Evolutionary conservation across 2,797 vertebrate species (phyloP).

Genomic region (Neosilurus mollespiculum): DNA sequence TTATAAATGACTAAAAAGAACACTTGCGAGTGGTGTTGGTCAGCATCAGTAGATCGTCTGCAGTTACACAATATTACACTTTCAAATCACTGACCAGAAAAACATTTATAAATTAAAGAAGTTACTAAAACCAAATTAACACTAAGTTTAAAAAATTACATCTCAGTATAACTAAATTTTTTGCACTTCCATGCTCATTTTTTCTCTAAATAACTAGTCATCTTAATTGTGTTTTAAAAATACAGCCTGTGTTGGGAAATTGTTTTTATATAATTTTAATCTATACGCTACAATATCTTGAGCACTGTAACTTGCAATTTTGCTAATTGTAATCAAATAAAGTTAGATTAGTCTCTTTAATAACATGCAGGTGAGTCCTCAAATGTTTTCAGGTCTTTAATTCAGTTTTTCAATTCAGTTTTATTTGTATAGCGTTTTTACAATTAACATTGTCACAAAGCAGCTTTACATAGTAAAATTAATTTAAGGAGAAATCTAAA

Average conservation of each 20-base stretch:
- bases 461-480: no score
- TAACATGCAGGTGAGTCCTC: constrained; percentile 7
- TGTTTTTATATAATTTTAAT: constrained; percentile 34
- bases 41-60: not conserved
- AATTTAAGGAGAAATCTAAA: no score
- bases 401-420: no score
- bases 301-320: constrained; percentile 51
- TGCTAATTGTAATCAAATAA: constrained; percentile 10
- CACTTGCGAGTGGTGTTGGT: not conserved
- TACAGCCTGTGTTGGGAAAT: not conserved
- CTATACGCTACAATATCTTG: constrained; percentile 51
- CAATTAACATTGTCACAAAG: no score
- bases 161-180: not conserved
- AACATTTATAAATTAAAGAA: not conserved
- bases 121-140: not conserved
- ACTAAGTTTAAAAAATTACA: not conserved
- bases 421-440: no score
- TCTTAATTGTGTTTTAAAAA: not conserved
- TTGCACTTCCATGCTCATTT: not conserved
- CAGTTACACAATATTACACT: not conserved
- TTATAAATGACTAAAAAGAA: not conserved
- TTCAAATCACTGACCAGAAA: not conserved
- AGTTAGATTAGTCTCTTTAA: not conserved
- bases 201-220: not conserved
- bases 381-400: constrained; percentile 17